A percentile compares a stretch with the other conserved stretches of the same genome.
These are phyloP conservation scores for Sialia sialis DNA, from an alignment of 2,113 vertebrate species.

Conservation along the genomic window DNA sequence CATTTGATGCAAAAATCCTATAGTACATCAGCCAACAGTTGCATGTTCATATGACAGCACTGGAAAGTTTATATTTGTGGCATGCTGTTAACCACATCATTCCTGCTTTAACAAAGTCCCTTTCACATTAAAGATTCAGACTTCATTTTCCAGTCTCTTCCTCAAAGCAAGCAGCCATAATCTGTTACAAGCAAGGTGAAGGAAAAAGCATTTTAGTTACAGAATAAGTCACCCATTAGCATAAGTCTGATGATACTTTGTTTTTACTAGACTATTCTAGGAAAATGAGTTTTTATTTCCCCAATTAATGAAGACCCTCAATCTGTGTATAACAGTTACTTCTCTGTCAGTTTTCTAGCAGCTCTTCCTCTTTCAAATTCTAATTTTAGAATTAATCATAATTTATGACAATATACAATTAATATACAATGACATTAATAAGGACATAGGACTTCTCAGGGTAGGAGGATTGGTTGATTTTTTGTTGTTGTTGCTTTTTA, in stretches of 20 bases:
- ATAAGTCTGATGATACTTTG: neutral
- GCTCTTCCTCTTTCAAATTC: neutral
- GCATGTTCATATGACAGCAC: neutral
- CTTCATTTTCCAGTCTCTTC: neutral
- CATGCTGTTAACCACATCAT: neutral
- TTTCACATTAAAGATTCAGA: neutral
- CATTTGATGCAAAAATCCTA: neutral
- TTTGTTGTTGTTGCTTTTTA: neutral
- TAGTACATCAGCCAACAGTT: neutral
- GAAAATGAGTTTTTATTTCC: neutral
- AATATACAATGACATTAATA: neutral
- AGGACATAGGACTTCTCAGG: neutral
- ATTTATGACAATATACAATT: neutral
- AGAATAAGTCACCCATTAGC: neutral
- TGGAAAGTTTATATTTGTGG: neutral
- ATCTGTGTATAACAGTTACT: neutral
- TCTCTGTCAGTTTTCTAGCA: neutral
- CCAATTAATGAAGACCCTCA: neutral
- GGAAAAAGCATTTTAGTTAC: neutral
- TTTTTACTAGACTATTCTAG: neutral
- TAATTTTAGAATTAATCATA: neutral
- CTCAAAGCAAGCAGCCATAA: neutral
- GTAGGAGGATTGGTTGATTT: too few species aligned
- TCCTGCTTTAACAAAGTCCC: neutral
- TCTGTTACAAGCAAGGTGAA: neutral